A percentile compares a stretch with the other conserved stretches of the same genome.
Evolutionary conservation across 2,113 vertebrate genomes (phyloP).

Genomic region (Sinocyclocheilus rhinocerous): DNA sequence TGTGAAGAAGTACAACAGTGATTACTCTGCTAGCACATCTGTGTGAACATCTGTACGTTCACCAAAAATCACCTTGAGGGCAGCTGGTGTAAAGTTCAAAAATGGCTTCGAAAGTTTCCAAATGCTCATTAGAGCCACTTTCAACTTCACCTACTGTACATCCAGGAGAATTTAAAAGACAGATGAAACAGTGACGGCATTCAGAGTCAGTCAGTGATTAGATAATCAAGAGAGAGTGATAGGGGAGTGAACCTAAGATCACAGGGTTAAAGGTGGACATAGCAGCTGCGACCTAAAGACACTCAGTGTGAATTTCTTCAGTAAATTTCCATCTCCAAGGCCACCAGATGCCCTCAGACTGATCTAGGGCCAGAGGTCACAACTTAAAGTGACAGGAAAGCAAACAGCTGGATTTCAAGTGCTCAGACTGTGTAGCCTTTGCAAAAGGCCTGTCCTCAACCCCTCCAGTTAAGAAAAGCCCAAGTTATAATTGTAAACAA

Average conservation of each 20-base stretch:
- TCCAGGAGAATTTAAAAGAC: background rate
- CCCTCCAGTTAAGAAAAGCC: background rate
- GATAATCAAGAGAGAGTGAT: slow-evolving; percentile 12
- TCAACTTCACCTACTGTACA: background rate
- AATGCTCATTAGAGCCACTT: background rate
- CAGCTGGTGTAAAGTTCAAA: background rate
- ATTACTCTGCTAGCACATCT: background rate
- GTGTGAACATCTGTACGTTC: background rate
- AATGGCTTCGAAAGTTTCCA: background rate
- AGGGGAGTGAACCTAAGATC: slow-evolving; percentile 12
- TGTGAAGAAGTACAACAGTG: background rate
- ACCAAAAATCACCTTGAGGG: background rate
- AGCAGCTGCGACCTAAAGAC: background rate
- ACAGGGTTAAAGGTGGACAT: background rate
- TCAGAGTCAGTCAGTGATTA: background rate
- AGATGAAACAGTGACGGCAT: background rate
- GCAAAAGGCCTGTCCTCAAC: background rate
- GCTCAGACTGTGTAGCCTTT: background rate
- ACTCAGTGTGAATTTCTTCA: slow-evolving; percentile 19
- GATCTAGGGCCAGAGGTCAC: background rate
- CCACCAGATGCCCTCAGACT: background rate
- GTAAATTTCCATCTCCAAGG: slow-evolving; percentile 41
- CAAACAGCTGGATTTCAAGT: background rate
- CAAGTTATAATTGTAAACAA: background rate
- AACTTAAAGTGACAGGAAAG: background rate